Conservation (phyloP, 2,797 vertebrate genomes). For the Channa striata region DNA sequence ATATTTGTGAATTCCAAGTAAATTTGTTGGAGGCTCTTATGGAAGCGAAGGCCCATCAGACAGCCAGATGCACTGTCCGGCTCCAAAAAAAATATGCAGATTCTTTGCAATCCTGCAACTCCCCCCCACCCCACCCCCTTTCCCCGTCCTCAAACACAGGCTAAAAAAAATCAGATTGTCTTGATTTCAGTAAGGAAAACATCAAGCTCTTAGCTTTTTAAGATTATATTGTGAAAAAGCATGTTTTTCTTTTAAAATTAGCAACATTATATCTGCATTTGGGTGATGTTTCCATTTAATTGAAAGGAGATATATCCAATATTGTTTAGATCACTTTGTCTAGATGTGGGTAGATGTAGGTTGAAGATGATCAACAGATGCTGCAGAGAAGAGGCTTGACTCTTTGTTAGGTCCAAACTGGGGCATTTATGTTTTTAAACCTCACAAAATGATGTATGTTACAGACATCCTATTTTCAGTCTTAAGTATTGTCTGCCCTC, state of each 20-base stretch:
- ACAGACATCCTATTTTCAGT: neutral
- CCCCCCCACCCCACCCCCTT: no score
- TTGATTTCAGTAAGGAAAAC: conserved; percentile 39
- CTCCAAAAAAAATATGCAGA: conserved; percentile 62
- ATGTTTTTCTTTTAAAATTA: neutral
- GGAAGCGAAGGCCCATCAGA: conserved; percentile 30
- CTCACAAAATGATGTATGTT: neutral
- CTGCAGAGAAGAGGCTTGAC: no score
- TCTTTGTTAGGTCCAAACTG: neutral
- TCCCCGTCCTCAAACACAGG: no score
- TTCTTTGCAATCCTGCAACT: conserved; percentile 23
- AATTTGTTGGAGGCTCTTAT: conserved; percentile 41
- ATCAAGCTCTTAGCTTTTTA: neutral
- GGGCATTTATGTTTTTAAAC: neutral
- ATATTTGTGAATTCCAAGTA: conserved; percentile 54
- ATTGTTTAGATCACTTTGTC: conserved; percentile 31
- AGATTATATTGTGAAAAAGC: neutral
- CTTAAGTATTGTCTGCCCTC: conserved; percentile 54
- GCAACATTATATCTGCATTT: neutral
- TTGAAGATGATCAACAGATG: neutral
- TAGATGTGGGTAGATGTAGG: conserved; percentile 1
- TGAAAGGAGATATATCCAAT: conserved; percentile 4
- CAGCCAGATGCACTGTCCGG: conserved; percentile 31
- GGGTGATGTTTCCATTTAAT: conserved; percentile 4
- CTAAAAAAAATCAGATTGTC: conserved; percentile 27